Evolutionary conservation across 2,888 invertebrate genomes (phyloP).

Genomic region (Cremastobaeus sp.): DNA sequence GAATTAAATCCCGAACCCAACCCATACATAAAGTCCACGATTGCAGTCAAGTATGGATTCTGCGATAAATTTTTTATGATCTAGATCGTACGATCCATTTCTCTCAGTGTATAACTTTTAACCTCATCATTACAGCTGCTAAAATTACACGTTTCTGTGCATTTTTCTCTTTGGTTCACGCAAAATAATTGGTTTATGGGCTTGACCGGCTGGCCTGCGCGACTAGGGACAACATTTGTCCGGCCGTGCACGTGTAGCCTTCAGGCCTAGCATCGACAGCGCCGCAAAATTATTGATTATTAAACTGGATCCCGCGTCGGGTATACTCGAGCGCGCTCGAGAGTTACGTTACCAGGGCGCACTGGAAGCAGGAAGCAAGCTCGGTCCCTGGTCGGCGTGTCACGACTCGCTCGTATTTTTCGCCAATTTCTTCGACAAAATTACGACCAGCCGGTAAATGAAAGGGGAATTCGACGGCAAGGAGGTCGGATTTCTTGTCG

Average conservation of each 20-base stretch:
- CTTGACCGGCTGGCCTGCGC: conserved; percentile 23
- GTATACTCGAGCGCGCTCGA: conserved; percentile 38
- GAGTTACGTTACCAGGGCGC: conserved; percentile 30
- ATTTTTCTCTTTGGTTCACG: background rate
- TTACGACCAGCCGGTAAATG: conserved; percentile 41
- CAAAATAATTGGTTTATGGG: conserved; percentile 41
- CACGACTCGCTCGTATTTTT: conserved; percentile 40
- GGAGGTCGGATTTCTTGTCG: conserved; percentile 8
- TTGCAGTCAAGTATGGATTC: too few relatives aligned
- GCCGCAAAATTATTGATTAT: conserved; percentile 74
- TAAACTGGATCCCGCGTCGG: conserved; percentile 66
- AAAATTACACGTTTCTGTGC: conserved; percentile 17
- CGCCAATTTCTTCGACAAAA: conserved; percentile 41
- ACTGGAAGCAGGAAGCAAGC: conserved; percentile 39
- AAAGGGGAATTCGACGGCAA: conserved; percentile 23
- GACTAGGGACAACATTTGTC: conserved; percentile 66
- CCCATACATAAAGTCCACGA: too few relatives aligned
- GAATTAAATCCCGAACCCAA: too few relatives aligned
- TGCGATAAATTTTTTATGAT: too few relatives aligned
- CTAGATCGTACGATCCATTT: too few relatives aligned
- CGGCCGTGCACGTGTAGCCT: conserved; percentile 72
- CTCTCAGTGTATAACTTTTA: too few relatives aligned
- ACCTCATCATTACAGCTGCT: conserved; percentile 1
- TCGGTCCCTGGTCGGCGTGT: conserved; percentile 28
- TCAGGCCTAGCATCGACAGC: conserved; percentile 59